Evolutionary conservation across 2,113 vertebrate species (phyloP).

Genomic region (Pardalotus punctatus): DNA sequence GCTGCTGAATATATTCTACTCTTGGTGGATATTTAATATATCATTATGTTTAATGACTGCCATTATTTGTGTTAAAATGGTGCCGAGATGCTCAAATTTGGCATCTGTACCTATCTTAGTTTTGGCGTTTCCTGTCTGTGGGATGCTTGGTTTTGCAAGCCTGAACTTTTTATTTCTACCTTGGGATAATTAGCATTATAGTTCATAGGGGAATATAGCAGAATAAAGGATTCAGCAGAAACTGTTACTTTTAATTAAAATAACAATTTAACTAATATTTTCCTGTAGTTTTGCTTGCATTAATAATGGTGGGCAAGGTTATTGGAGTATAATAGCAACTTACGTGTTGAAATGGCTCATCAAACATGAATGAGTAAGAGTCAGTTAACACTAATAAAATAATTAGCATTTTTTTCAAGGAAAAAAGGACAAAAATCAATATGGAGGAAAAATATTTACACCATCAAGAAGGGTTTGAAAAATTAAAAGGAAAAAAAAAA

Average conservation of each 20-base stretch:
- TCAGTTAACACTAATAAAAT: conserved; percentile 26
- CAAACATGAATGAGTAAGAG: conserved; percentile 12
- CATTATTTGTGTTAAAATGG: neutral
- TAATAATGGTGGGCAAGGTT: neutral
- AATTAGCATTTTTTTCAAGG: conserved; percentile 46
- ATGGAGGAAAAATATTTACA: conserved; percentile 39
- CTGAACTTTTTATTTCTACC: neutral
- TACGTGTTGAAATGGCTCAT: conserved; percentile 25
- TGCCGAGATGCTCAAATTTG: neutral
- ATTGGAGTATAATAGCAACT: neutral
- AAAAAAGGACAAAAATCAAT: conserved; percentile 38
- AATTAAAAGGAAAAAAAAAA: neutral
- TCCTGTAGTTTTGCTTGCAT: neutral
- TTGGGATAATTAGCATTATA: neutral
- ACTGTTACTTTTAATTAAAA: conserved; percentile 1
- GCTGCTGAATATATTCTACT: neutral
- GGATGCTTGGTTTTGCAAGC: neutral
- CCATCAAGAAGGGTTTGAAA: conserved; percentile 9
- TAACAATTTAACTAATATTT: neutral
- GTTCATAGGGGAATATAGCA: neutral
- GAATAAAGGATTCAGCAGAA: neutral
- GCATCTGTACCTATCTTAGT: neutral
- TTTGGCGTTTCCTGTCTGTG: neutral
- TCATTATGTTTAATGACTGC: neutral
- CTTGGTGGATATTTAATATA: neutral